Base-by-base conservation (phyloP, 2,888 invertebrate species). In the Cryptophagus acutangulus region DNA sequence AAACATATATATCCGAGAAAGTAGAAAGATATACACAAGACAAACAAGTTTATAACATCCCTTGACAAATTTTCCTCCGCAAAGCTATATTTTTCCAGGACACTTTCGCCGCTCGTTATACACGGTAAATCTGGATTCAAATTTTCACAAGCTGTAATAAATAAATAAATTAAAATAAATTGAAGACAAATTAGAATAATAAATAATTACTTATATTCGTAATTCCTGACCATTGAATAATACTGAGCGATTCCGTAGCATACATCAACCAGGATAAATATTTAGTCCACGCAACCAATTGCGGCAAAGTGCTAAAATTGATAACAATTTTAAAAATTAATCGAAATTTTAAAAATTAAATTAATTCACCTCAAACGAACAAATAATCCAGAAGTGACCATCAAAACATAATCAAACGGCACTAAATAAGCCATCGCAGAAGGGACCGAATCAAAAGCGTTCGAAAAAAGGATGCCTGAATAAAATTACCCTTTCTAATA, bases 371-470 rank as follows among this genome's bases (percentile, higher is more conserved):
- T 83, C 48, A 91, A 73, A 70, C 84, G 86, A 33, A 89, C 74
- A 62, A 91, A 90, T 26, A 88, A 74, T 15, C 91, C 91, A 36
- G 89, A 89, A 1, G 88, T 88, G 54, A 90, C 81, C 87, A 91
- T 88, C 41, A 90, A 76, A 6, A 86, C 73, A 58, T 87, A 88
- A 69, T 91, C 90, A 58, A 91, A 84, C 0, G 91, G 89, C 46
- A 91, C 85, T 36, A 91, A 72, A 63, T 85, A 88, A 0, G 87
- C 84, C 75, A 90, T 86, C 1, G 88, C 87, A 33, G 82, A 61
- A 1, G 88, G 81, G 59, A 87, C 81, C 8, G 84, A 85, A 24
- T 85, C 84, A 61, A 89, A 91, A 0, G 84, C 83, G 24, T 84
- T 84, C 0, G 90, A 89, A 66, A 91, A 91, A 67, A 91, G 86